Evolutionary conservation across 1,140 invertebrate genomes (phyloP).

Genomic region (Drosophila lini): DNA sequence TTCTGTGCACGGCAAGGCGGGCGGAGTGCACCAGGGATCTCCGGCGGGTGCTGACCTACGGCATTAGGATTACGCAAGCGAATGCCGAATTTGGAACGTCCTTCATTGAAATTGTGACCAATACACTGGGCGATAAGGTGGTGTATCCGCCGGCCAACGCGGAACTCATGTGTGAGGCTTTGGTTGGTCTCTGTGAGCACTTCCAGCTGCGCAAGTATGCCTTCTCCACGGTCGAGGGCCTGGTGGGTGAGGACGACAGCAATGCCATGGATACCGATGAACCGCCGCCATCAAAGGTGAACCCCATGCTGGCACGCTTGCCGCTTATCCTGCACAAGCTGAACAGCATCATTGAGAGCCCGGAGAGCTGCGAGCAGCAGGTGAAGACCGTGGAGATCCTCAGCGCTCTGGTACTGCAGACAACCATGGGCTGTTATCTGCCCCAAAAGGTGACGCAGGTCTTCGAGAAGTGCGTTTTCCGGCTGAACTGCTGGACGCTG

Average conservation of each 20-base stretch:
- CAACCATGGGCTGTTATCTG: slow-evolving; percentile 87
- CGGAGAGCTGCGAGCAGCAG: slow-evolving; percentile 45
- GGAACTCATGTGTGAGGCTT: slow-evolving; percentile 74
- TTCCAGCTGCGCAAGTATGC: slow-evolving; percentile 77
- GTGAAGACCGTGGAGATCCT: slow-evolving; percentile 77
- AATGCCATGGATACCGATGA: slow-evolving; percentile 71
- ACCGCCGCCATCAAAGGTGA: slow-evolving; percentile 41
- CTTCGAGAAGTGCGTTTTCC: slow-evolving; percentile 86
- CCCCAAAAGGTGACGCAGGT: slow-evolving; percentile 86
- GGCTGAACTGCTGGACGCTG: slow-evolving; percentile 91
- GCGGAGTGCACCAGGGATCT: slow-evolving; percentile 66
- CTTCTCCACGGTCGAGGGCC: slow-evolving; percentile 18
- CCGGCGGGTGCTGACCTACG: slow-evolving; percentile 67
- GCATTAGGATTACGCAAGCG: slow-evolving; percentile 72
- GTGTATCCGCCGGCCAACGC: slow-evolving; percentile 69
- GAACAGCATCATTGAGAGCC: slow-evolving; percentile 61
- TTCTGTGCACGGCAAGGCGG: slow-evolving; percentile 70
- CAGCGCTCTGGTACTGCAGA: slow-evolving; percentile 89
- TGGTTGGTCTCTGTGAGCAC: slow-evolving; percentile 80
- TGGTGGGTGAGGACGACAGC: slow-evolving; percentile 21
- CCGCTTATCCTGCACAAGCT: slow-evolving; percentile 78
- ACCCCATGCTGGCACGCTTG: slow-evolving; percentile 71
- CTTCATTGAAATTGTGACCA: slow-evolving; percentile 74
- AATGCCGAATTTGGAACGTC: slow-evolving; percentile 68
- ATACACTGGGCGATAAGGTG: slow-evolving; percentile 72